Percentiles rank a stretch among this genome's conserved stretches.
phyloP scores from a whole-genome alignment of 2,113 vertebrate genomes.

The Dendrocopos noguchii region DNA sequence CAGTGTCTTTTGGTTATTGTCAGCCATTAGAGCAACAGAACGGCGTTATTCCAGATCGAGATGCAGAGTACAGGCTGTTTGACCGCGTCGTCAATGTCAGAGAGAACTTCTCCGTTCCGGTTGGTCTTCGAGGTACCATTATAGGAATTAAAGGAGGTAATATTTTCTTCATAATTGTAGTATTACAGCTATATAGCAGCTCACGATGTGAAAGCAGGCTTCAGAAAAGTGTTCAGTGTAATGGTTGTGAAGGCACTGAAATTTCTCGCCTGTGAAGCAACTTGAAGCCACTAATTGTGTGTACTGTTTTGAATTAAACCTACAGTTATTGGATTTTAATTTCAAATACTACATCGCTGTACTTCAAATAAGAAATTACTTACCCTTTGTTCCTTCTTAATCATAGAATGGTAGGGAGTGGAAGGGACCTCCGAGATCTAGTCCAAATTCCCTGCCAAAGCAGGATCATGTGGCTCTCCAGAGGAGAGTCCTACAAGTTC shows the following conservation, averaged over 20 bases:
- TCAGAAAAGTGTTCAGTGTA: not conserved
- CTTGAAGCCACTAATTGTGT: not conserved
- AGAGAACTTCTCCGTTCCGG: slow-evolving; percentile 92
- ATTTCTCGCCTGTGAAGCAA: not conserved
- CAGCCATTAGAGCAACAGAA: slow-evolving; percentile 95
- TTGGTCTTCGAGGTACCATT: slow-evolving; percentile 93
- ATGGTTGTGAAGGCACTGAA: not conserved
- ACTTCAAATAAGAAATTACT: not conserved
- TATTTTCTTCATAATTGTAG: not conserved
- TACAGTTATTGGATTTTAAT: not conserved
- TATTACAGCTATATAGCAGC: not conserved
- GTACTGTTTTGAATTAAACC: not conserved
- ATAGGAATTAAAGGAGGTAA: slow-evolving; percentile 97
- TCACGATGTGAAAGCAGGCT: not conserved
- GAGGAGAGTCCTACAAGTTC: no score
- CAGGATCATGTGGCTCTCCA: no score
- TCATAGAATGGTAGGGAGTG: not conserved
- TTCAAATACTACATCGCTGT: not conserved
- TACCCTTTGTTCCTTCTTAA: not conserved
- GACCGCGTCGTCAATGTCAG: slow-evolving; percentile 96
- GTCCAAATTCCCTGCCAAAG: no score
- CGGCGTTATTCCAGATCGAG: slow-evolving; percentile 90
- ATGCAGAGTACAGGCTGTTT: slow-evolving; percentile 92
- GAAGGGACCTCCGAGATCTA: no score
- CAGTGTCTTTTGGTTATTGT: not conserved